phyloP scores from a whole-genome alignment of 2,888 invertebrate species.

The Gnatocerus cornutus region DNA sequence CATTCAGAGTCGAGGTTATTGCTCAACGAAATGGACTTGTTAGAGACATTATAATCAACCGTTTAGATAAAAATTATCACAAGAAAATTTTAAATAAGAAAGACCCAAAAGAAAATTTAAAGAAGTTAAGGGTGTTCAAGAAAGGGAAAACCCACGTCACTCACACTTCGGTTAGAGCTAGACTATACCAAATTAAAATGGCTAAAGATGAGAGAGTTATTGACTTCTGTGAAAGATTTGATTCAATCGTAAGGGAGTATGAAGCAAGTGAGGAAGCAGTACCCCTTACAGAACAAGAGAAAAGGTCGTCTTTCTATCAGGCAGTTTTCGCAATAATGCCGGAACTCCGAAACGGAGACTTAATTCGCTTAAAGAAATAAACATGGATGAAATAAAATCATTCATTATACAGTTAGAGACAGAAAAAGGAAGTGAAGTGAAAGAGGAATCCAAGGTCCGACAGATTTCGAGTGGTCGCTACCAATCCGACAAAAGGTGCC shows the following conservation, averaged over 20 bases:
- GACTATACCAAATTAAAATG: conserved; percentile 40
- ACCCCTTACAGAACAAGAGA: conserved; percentile 17
- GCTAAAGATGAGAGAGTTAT: conserved; percentile 28
- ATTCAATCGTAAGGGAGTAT: conserved; percentile 40
- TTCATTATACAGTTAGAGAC: conserved; percentile 3
- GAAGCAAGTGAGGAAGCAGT: conserved; percentile 27
- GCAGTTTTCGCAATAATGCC: conserved; percentile 15
- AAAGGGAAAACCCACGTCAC: conserved; percentile 34
- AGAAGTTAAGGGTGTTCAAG: too few relatives aligned
- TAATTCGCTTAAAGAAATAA: not conserved
- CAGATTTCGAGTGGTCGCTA: too few relatives aligned
- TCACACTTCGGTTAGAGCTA: conserved; percentile 32
- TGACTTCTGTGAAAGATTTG: conserved; percentile 41
- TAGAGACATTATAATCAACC: too few relatives aligned
- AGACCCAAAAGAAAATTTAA: too few relatives aligned
- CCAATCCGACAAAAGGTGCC: too few relatives aligned
- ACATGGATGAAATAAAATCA: conserved; percentile 8
- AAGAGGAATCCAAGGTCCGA: not conserved
- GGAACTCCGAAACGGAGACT: too few relatives aligned
- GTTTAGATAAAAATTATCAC: too few relatives aligned
- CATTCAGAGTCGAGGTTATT: too few relatives aligned
- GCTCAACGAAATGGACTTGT: too few relatives aligned
- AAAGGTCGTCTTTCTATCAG: conserved; percentile 28
- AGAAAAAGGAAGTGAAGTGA: not conserved
- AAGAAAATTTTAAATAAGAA: too few relatives aligned